phyloP scores from a whole-genome alignment of 2,797 vertebrate genomes.

The Glossophaga mutica region DNA sequence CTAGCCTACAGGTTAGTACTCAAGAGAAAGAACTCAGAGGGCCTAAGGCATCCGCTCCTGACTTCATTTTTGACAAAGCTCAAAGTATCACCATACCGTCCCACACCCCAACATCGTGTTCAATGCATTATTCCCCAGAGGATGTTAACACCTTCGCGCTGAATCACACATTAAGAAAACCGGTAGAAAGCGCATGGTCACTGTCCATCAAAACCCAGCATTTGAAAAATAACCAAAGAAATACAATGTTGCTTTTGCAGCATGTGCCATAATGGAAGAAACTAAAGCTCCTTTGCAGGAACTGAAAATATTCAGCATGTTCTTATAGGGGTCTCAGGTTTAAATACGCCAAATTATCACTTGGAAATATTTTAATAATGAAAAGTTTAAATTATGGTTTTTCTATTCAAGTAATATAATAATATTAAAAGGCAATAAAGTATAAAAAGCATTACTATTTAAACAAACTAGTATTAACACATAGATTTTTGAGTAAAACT shows the following conservation, averaged over 20 bases:
- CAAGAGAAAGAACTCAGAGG: background rate
- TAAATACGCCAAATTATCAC: background rate
- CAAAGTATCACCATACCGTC: background rate
- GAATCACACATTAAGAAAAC: background rate
- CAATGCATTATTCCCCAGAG: background rate
- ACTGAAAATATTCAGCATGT: background rate
- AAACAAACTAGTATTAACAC: background rate
- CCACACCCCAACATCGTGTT: background rate
- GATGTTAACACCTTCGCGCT: background rate
- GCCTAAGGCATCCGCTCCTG: too few relatives aligned
- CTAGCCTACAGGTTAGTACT: background rate
- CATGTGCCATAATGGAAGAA: background rate
- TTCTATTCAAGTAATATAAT: background rate
- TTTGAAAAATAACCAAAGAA: background rate
- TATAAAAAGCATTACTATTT: background rate
- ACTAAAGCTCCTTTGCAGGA: background rate
- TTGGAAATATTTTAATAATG: conserved; percentile 22
- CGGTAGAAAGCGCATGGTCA: background rate
- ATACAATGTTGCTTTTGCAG: background rate
- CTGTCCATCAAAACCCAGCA: background rate
- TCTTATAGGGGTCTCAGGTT: background rate
- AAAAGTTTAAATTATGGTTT: background rate
- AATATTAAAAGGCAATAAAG: background rate
- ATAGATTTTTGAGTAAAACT: background rate
- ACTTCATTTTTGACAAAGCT: background rate